Conservation (phyloP, 2,797 vertebrate species). For the Leuciscus waleckii region DNA sequence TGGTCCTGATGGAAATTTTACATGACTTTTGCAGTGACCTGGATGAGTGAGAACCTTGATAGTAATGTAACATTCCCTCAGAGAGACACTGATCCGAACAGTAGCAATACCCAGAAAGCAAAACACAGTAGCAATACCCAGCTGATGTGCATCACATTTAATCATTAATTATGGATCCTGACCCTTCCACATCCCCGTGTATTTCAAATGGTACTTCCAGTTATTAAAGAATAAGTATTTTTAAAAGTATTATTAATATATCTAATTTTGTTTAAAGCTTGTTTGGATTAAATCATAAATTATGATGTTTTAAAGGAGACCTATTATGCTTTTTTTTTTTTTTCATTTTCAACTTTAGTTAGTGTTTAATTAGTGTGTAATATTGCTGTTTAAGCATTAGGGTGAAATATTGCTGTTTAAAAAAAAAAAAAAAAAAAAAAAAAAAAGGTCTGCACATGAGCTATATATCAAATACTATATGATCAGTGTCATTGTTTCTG, state of each 20-base stretch:
- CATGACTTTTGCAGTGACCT: constrained; percentile 30
- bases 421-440: too few species aligned
- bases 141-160: background rate
- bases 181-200: background rate
- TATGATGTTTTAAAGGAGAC: background rate
- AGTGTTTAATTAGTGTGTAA: background rate
- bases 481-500: background rate
- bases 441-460: background rate
- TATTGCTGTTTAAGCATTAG: background rate
- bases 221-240: background rate
- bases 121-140: background rate
- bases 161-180: background rate
- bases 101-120: background rate
- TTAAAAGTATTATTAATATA: background rate
- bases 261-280: background rate
- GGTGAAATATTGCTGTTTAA: background rate
- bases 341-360: background rate
- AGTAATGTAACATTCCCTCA: background rate
- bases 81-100: background rate
- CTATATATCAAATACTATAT: background rate
- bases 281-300: background rate
- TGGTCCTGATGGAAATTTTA: constrained; percentile 17
- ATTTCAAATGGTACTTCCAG: background rate
- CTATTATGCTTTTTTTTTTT: background rate
- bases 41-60: constrained; percentile 23